phyloP scores from a whole-genome alignment of 2,113 vertebrate species.

The Corvus cornix region DNA sequence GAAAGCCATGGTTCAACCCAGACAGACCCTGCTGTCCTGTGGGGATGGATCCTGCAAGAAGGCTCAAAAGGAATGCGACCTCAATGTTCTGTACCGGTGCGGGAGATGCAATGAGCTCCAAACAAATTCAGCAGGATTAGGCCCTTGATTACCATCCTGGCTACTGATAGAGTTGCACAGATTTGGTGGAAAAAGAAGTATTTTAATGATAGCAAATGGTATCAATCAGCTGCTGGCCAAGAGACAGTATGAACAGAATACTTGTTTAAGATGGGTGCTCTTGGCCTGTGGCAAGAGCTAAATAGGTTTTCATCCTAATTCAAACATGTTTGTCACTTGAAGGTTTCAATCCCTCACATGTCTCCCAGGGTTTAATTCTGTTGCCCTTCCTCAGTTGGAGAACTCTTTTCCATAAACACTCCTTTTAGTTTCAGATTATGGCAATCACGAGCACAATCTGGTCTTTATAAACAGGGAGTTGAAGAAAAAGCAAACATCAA shows the following conservation, averaged over 20 bases:
- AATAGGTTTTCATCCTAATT: neutral
- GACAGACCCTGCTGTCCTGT: rapidly evolving
- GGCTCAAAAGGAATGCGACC: neutral
- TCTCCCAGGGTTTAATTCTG: neutral
- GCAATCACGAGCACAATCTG: neutral
- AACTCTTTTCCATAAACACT: neutral
- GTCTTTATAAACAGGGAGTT: conserved; percentile 12
- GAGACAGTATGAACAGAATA: neutral
- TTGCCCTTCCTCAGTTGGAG: neutral
- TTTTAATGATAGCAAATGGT: neutral
- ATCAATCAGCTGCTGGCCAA: neutral
- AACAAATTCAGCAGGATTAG: neutral
- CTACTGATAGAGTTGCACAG: neutral
- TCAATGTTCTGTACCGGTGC: rapidly evolving
- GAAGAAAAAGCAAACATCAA: conserved; percentile 15
- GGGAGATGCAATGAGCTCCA: neutral
- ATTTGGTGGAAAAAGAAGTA: neutral
- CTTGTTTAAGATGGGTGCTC: neutral
- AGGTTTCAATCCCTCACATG: neutral
- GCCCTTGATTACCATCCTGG: neutral
- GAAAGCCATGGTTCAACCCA: neutral
- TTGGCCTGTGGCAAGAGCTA: neutral
- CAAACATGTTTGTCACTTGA: neutral
- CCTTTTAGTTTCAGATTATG: conserved; percentile 21
- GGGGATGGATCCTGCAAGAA: neutral